Percentiles rank a stretch among this genome's conserved stretches.
phyloP scores from a whole-genome alignment of 1,140 invertebrate species.

The Diachasmimorpha longicaudata region DNA sequence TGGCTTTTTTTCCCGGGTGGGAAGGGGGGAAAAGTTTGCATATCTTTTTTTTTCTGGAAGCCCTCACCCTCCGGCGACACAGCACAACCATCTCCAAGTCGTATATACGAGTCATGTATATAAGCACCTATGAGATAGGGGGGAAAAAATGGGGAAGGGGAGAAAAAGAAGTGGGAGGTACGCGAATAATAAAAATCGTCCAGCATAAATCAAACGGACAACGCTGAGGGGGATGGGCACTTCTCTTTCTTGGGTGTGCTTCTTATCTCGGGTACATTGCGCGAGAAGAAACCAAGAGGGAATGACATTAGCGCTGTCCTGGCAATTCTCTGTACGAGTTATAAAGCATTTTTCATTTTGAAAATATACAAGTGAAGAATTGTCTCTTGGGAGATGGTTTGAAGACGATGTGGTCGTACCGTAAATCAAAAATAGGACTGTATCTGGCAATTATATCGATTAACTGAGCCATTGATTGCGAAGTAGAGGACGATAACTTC shows the following conservation, averaged over 20 bases:
- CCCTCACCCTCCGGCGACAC: background rate
- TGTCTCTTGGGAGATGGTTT: background rate
- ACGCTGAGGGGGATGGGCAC: constrained; percentile 46
- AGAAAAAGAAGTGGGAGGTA: constrained; percentile 35
- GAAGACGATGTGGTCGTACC: background rate
- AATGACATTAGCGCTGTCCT: constrained; percentile 57
- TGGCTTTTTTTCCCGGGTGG: constrained; percentile 23
- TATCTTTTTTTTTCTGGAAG: constrained; percentile 10
- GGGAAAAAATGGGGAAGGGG: constrained; percentile 36
- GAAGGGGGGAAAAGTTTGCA: constrained; percentile 40
- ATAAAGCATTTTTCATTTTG: background rate
- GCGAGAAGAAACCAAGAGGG: constrained; percentile 35
- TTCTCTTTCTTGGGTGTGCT: constrained; percentile 35
- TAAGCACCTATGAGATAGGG: constrained; percentile 34
- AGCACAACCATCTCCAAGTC: constrained; percentile 11
- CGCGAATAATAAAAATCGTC: constrained; percentile 63
- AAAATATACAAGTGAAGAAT: background rate
- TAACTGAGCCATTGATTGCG: constrained; percentile 47
- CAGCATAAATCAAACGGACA: constrained; percentile 58
- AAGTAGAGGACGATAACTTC: constrained; percentile 28
- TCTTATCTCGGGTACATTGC: constrained; percentile 52
- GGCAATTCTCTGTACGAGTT: constrained; percentile 51
- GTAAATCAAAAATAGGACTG: background rate
- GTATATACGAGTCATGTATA: constrained; percentile 11
- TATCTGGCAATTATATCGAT: constrained; percentile 58